Conservation (phyloP, 2,888 invertebrate genomes). For the Phasia obesa region DNA sequence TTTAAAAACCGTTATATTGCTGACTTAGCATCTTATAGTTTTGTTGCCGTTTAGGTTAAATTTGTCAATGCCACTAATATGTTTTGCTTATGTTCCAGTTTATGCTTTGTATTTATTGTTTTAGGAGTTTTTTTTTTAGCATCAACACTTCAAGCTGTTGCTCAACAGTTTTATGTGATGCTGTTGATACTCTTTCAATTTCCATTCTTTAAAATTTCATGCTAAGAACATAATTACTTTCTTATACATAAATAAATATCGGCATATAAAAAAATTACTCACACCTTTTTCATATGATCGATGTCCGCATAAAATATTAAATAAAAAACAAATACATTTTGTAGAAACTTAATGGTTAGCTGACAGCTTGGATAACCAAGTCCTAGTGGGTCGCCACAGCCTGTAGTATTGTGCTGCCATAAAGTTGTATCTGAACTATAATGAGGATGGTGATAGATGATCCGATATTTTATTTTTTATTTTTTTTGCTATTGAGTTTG, state of each 20-base stretch:
- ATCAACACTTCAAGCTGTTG: slow-evolving; percentile 36
- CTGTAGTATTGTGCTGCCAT: slow-evolving; percentile 65
- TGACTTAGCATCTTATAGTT: background rate
- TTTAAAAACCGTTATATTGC: background rate
- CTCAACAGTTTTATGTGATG: background rate
- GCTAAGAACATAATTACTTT: background rate
- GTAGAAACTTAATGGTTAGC: slow-evolving; percentile 50
- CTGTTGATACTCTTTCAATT: background rate
- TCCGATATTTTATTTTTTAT: no score
- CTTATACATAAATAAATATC: slow-evolving; percentile 5
- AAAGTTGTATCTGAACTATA: background rate
- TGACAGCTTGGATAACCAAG: slow-evolving; percentile 26
- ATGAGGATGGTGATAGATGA: background rate
- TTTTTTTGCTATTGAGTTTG: slow-evolving; percentile 23
- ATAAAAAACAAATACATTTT: slow-evolving; percentile 2
- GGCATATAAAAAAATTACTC: slow-evolving; percentile 10
- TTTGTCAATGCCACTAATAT: slow-evolving; percentile 62
- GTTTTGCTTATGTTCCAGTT: slow-evolving; percentile 54
- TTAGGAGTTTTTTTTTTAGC: slow-evolving; percentile 5
- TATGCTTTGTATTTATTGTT: no score
- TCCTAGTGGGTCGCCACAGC: slow-evolving; percentile 33
- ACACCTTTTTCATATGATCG: slow-evolving; percentile 24
- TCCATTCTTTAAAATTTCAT: background rate
- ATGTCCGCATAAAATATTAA: slow-evolving; percentile 24
- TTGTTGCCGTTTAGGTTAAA: slow-evolving; percentile 18